Evolutionary conservation across 2,888 invertebrate species (phyloP), one percentile per base, ranked within the genome.

Genomic region (Gortyna flavago): DNA sequence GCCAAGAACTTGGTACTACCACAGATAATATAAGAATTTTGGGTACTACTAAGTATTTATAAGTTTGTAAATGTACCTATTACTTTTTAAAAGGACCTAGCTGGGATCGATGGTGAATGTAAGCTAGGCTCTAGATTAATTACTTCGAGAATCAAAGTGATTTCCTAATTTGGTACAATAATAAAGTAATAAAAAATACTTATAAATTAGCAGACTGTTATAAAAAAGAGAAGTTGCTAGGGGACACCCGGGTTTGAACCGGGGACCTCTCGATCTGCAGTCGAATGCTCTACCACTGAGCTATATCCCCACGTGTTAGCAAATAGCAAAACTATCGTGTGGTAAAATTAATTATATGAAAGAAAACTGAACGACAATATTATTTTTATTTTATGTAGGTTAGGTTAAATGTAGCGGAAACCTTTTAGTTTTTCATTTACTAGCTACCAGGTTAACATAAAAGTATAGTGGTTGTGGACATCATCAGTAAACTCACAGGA

Each of bases 231-330:
- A 1, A 0, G 0, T 32, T 57, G 8, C 0, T 32, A 94, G 95
- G 94, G 94, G 94, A 94, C 94, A 95, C 94, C 94, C 94, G 94
- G 94, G 94, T 94, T 94, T 94, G 94, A 94, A 94, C 94, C 94
- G 94, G 54, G 54, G 54, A 94, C 94, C 94, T 93, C 68, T 69
- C 68, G 68, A 69, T 57, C 68, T 69, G 68, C 68, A 94, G 94
- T 94, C 94, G 94, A 94, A 94, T 94, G 94, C 94, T 94, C 94
- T 94, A 94, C 94, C 94, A 94, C 94, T 94, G 94, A 94, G 94
- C 94, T 94, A 94, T 95, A 94, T 95, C 94, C 95, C 94, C 93
- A 2, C 18, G 5, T 78, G 29, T 9, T 0, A 4, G 0, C 0
- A 0, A 0, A 0, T 0, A 0, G 64, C 13, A 83, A 82, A 82